Conservation (phyloP, 37 sponge, comb jelly and placozoan species). For the Chondrilla cf. caribensis region DNA sequence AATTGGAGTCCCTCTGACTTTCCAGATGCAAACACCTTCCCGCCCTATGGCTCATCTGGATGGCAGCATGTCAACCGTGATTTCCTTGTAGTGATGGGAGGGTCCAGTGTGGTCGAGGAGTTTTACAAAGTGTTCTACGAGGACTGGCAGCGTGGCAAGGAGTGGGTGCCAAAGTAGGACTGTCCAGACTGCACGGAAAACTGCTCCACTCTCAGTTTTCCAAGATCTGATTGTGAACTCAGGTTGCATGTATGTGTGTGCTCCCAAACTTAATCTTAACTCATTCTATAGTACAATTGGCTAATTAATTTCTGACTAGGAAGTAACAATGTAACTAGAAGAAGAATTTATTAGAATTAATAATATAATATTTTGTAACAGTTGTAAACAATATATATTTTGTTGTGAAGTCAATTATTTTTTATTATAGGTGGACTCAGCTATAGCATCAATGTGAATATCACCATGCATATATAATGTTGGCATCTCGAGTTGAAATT, state of each 20-base stretch:
- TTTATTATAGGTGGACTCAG: no score
- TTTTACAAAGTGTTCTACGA: slow-evolving; percentile 52
- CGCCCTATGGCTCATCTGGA: slow-evolving; percentile 34
- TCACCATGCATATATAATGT: no score
- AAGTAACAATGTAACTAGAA: no score
- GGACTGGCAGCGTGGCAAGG: slow-evolving; percentile 60
- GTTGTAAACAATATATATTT: no score
- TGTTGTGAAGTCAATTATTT: no score
- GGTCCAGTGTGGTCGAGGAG: slow-evolving; percentile 26
- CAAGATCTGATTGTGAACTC: background rate
- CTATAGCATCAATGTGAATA: no score
- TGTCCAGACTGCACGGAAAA: background rate
- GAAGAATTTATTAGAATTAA: no score
- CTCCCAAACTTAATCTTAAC: no score
- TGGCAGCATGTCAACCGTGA: slow-evolving; percentile 58
- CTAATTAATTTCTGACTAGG: no score
- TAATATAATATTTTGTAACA: no score
- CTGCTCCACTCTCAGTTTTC: background rate
- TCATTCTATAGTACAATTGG: no score
- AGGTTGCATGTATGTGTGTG: background rate
- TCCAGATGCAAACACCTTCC: slow-evolving; percentile 42
- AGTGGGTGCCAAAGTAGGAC: slow-evolving; percentile 54
- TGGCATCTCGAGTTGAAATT: no score
- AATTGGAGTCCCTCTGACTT: slow-evolving; percentile 90
- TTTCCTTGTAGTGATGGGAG: slow-evolving; percentile 56